Evolutionary conservation across 2,113 vertebrate species (phyloP).

Genomic region (Furnarius figulus): DNA sequence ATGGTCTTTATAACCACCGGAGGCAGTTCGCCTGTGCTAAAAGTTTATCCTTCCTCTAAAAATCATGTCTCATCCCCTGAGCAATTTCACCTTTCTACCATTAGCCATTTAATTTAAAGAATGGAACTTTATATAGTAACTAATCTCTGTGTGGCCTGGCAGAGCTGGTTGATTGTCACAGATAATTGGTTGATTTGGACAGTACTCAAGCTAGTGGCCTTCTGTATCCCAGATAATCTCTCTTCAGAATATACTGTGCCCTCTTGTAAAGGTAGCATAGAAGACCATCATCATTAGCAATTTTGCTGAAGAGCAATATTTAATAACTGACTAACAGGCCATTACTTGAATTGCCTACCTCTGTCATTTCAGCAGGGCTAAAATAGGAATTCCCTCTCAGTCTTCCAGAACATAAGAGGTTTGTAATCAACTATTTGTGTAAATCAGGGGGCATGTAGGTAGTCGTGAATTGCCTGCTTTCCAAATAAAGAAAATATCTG

Average conservation of each 20-base stretch:
- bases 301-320: slow-evolving; percentile 54
- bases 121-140: slow-evolving; percentile 1
- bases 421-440: not conserved
- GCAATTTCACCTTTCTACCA: not conserved
- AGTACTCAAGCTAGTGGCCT: slow-evolving; percentile 25
- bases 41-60: slow-evolving; percentile 41
- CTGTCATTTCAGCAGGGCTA: slow-evolving; percentile 3
- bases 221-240: slow-evolving; percentile 20
- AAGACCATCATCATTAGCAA: slow-evolving; percentile 36
- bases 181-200: slow-evolving; percentile 54
- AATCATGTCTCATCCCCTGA: not conserved
- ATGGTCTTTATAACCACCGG: not conserved
- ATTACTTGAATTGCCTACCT: slow-evolving; percentile 51
- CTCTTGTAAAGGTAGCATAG: slow-evolving; percentile 14
- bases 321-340: slow-evolving; percentile 21
- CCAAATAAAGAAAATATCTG: slow-evolving; percentile 20
- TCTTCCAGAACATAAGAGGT: not conserved
- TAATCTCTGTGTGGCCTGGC: slow-evolving; percentile 22
- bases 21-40: not conserved
- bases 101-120: slow-evolving; percentile 42
- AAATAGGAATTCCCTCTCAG: slow-evolving; percentile 10
- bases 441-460: not conserved
- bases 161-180: slow-evolving; percentile 36
- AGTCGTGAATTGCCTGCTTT: not conserved
- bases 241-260: slow-evolving; percentile 25